Evolutionary conservation across 2,113 vertebrate genomes (phyloP).

Genomic region (Pogona vitticeps): DNA sequence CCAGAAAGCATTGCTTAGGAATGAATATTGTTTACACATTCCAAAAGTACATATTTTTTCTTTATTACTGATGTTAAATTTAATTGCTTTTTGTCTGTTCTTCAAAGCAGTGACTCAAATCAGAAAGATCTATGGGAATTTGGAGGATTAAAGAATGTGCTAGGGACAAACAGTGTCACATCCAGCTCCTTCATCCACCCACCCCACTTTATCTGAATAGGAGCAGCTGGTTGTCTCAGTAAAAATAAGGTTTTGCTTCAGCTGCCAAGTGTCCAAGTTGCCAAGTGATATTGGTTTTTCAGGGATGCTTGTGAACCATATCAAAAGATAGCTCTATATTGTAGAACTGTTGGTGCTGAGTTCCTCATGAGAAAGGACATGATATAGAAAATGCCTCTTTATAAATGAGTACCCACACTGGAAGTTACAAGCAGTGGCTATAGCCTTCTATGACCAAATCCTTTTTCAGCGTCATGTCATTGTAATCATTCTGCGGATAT

Average conservation of each 20-base stretch:
- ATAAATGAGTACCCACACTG: not conserved
- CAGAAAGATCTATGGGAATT: not conserved
- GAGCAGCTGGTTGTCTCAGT: not conserved
- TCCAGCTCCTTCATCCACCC: not conserved
- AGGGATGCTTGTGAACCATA: not conserved
- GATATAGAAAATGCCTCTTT: too few relatives aligned
- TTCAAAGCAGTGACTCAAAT: constrained; percentile 26
- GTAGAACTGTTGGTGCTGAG: not conserved
- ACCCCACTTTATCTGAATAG: not conserved
- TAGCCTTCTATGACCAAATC: not conserved
- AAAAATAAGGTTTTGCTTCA: not conserved
- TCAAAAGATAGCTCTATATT: not conserved
- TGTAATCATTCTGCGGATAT: too few relatives aligned
- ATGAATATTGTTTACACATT: constrained; percentile 14
- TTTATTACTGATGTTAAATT: not conserved
- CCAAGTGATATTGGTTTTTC: not conserved
- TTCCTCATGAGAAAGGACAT: not conserved
- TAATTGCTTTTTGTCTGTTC: not conserved
- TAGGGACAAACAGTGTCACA: not conserved
- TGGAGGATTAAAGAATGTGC: not conserved
- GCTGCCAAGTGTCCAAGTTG: not conserved
- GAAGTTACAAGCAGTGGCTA: not conserved
- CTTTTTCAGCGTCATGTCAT: too few relatives aligned
- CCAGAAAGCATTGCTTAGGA: constrained; percentile 40
- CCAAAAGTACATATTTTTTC: constrained; percentile 20